Percentiles rank a stretch among this genome's conserved stretches.
Conservation (phyloP, 2,797 vertebrate genomes). For the Carcharodon carcharias region DNA sequence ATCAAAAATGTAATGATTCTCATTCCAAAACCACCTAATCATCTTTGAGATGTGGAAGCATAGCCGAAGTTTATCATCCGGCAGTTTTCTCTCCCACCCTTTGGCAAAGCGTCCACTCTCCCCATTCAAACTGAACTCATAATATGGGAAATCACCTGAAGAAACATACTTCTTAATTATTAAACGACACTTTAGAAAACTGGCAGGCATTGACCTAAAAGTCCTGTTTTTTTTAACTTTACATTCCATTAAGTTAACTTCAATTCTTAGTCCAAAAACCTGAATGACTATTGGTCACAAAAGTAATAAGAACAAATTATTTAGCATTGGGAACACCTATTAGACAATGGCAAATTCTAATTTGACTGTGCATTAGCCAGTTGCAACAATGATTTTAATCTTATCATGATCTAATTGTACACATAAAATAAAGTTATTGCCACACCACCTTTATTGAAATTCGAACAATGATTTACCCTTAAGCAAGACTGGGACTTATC, state of each 20-base stretch:
- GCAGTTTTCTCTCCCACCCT: neutral
- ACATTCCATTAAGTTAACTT: too few species aligned
- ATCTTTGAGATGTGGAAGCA: neutral
- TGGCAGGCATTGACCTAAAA: neutral
- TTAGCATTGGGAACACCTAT: neutral
- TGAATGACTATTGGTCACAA: neutral
- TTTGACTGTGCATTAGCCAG: neutral
- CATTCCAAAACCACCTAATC: neutral
- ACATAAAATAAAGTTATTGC: neutral
- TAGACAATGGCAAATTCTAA: neutral
- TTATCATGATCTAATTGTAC: neutral
- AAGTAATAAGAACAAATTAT: neutral
- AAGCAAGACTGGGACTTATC: neutral
- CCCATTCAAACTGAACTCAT: neutral
- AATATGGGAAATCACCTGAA: neutral
- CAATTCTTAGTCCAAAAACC: too few species aligned
- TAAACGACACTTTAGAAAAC: neutral
- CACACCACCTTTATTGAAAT: neutral
- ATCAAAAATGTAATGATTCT: neutral
- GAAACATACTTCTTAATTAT: neutral
- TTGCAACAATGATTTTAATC: neutral
- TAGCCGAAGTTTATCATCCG: too few species aligned
- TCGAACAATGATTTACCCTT: neutral
- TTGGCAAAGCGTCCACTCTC: neutral
- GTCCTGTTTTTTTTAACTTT: too few species aligned